phyloP scores from a whole-genome alignment of 2,113 vertebrate genomes.

The Cepphus grylle region DNA sequence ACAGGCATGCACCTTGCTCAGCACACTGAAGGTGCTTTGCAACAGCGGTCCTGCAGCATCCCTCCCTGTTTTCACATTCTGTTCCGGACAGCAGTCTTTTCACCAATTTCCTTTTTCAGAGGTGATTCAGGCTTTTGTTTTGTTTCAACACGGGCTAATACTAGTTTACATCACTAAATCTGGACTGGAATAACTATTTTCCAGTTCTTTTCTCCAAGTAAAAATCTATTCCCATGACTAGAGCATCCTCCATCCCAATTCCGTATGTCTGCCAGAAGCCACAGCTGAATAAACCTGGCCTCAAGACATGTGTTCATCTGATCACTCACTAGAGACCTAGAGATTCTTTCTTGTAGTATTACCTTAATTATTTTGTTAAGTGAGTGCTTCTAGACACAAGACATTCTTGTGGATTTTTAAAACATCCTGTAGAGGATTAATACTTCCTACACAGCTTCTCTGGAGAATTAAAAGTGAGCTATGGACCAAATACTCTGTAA shows the following conservation, averaged over 20 bases:
- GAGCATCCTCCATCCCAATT: background rate
- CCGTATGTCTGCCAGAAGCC: background rate
- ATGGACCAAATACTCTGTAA: background rate
- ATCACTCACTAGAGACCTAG: background rate
- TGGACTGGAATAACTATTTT: background rate
- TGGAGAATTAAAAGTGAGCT: slow-evolving; percentile 15
- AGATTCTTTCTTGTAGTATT: background rate
- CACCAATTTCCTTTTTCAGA: background rate
- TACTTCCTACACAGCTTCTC: background rate
- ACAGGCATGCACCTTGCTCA: background rate
- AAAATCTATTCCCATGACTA: background rate
- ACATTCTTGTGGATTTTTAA: slow-evolving; percentile 18
- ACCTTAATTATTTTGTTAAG: slow-evolving; percentile 46
- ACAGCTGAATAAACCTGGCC: slow-evolving; percentile 44
- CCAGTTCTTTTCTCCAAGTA: background rate
- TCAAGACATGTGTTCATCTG: background rate
- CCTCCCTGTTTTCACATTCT: background rate
- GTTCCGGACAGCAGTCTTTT: background rate
- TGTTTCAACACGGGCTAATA: background rate
- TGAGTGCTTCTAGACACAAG: slow-evolving; percentile 20
- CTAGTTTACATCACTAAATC: background rate
- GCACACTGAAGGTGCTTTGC: background rate
- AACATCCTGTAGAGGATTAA: slow-evolving; percentile 26
- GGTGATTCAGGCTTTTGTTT: background rate
- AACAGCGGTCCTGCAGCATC: background rate